Conservation (phyloP, 2,113 vertebrate genomes). For the Setophaga kirtlandii region DNA sequence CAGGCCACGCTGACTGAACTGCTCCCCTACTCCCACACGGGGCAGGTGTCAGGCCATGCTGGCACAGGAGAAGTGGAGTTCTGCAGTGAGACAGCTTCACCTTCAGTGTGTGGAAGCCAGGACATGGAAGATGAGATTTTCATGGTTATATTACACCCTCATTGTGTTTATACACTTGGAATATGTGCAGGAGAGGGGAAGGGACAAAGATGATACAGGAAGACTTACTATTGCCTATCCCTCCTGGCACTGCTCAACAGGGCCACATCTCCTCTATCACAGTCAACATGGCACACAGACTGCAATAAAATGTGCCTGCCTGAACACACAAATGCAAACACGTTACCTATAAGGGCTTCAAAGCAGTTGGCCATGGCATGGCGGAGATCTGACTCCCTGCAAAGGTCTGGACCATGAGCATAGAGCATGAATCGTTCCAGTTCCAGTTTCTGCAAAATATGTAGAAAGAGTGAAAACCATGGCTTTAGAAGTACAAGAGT, state of each 20-base stretch:
- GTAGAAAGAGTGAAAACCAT: background rate
- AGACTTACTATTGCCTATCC: background rate
- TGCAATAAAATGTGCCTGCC: background rate
- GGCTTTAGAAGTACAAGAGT: background rate
- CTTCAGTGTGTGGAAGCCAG: background rate
- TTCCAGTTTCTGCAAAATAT: slow-evolving; percentile 88
- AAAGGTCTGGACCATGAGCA: slow-evolving; percentile 96
- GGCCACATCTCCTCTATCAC: background rate
- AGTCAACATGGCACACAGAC: accelerated
- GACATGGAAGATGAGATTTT: background rate
- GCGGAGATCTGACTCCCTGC: slow-evolving; percentile 94
- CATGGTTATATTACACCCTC: background rate
- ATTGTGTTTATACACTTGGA: accelerated
- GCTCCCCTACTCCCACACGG: background rate
- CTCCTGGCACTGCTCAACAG: background rate
- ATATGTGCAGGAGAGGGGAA: background rate
- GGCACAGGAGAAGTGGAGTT: background rate
- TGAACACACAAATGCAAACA: background rate
- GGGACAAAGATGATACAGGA: background rate
- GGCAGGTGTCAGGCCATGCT: background rate
- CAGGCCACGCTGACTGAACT: background rate
- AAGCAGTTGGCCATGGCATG: slow-evolving; percentile 99
- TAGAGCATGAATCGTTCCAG: slow-evolving; percentile 98
- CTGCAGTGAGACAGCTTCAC: accelerated
- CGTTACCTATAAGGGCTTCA: slow-evolving; percentile 95